Evolutionary conservation across 2,113 vertebrate species (phyloP).

Genomic region (Clarias magur): DNA sequence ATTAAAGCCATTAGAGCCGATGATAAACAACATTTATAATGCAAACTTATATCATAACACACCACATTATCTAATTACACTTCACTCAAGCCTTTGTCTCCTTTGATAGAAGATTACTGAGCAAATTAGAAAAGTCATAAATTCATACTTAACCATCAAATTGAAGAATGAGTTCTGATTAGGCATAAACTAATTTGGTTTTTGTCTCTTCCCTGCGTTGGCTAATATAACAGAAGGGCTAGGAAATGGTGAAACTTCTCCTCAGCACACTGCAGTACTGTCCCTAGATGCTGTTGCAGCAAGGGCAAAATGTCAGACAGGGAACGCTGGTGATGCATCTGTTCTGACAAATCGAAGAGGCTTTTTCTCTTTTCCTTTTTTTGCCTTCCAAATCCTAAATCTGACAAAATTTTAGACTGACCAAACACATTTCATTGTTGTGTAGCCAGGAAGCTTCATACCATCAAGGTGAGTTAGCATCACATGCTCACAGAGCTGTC

Average conservation of each 20-base stretch:
- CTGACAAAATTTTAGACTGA: conserved; percentile 65
- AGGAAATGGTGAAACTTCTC: conserved; percentile 31
- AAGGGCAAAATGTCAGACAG: conserved; percentile 58
- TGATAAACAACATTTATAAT: conserved; percentile 57
- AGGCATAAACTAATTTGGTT: conserved; percentile 25
- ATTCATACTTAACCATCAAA: conserved; percentile 33
- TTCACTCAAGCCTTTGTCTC: conserved; percentile 49
- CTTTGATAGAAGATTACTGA: conserved; percentile 51
- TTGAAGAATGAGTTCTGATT: conserved; percentile 17
- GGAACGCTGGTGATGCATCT: conserved; percentile 60
- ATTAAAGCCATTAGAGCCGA: conserved; percentile 55
- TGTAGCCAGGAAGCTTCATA: conserved; percentile 45
- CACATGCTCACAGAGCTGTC: conserved; percentile 55
- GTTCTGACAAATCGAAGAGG: conserved; percentile 66
- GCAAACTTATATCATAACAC: conserved; percentile 54
- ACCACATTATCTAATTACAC: conserved; percentile 53
- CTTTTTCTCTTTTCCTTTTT: conserved; percentile 36
- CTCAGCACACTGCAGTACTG: conserved; percentile 25
- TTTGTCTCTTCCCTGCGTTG: background rate
- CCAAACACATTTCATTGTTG: conserved; percentile 59
- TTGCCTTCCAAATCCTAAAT: conserved; percentile 58
- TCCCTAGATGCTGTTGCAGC: conserved; percentile 61
- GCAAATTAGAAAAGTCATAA: conserved; percentile 49
- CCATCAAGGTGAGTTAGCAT: conserved; percentile 64
- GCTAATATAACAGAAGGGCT: conserved; percentile 6